Evolutionary conservation across 2,888 invertebrate genomes (phyloP), one percentile per base, ranked within the genome.

Genomic region (Acleris holmiana): DNA sequence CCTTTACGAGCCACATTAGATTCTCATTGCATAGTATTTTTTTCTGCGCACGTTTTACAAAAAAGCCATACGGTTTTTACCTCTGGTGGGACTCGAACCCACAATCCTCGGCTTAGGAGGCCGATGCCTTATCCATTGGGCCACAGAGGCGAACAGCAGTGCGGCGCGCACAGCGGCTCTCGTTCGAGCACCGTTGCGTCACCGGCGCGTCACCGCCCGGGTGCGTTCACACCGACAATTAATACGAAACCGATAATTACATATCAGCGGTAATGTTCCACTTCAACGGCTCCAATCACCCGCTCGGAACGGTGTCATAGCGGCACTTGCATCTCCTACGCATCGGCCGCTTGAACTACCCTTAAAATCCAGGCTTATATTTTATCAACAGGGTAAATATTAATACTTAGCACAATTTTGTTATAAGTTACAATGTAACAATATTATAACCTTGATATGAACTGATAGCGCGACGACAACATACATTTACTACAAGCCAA

Each of bases 11-110:
- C 48, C 19, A 41, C 19, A 18, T n/a, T 25, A 23, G 35, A 54
- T 4, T 29, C 46, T 13, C 23, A 2, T 19, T 19, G 4, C 19
- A 21, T 18, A 4, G 7, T n/a, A n/a, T 18, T 15, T 15, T 23
- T 29, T 17, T 25, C 41, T 17, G 10, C 21, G 19, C 55, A 46
- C 18, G 49, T 49, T 23, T 49, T 71, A 72, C 82, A 85, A 88
- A 88, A 87, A 86, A 73, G 71, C 67, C 63, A 56, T 48, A 54
- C 23, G 23, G 54, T n/a, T 17, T 71, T 71, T 96, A 96, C 96
- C 96, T 96, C 96, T 95, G 95, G 95, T 95, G 95, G 95, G 96
- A 95, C 95, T 96, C 95, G 95, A 96, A 96, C 95, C 95, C 95
- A 95, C 95, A 95, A 94, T 95, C 95, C 95, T 95, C 95, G 95